These are phyloP conservation scores for Saturnia pavonia DNA, from an alignment of 2,888 invertebrate species.

Conservation along the genomic window DNA sequence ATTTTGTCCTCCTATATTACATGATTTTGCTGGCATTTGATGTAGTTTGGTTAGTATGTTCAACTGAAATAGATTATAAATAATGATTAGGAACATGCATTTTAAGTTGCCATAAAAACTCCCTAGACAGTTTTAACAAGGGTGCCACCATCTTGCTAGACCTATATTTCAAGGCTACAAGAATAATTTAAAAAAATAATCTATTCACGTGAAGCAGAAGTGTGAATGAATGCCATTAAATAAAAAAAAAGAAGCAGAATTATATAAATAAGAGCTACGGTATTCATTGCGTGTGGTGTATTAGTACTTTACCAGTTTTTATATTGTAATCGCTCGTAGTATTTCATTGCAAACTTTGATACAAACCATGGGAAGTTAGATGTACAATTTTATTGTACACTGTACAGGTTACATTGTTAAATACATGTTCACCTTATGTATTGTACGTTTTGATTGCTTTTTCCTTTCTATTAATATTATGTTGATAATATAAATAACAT, in stretches of 20 bases:
- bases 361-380: neutral
- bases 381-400: neutral
- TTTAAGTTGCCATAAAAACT: too few species aligned
- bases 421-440: neutral
- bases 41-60: too few species aligned
- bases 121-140: too few species aligned
- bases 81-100: too few species aligned
- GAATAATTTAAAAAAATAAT: neutral
- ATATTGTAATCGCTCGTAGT: neutral
- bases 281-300: neutral
- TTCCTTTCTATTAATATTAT: neutral
- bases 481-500: neutral
- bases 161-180: too few species aligned
- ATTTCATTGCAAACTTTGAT: neutral
- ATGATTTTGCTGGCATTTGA: too few species aligned
- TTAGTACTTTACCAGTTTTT: neutral
- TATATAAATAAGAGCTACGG: neutral
- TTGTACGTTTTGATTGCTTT: conserved; percentile 5
- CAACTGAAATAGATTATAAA: too few species aligned
- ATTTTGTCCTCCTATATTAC: too few species aligned
- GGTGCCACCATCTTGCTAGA: too few species aligned
- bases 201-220: neutral
- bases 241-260: too few species aligned
- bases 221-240: too few species aligned
- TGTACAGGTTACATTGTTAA: neutral